These are phyloP conservation scores for Prinia subflava DNA, from an alignment of 2,113 vertebrate species.

Conservation along the genomic window DNA sequence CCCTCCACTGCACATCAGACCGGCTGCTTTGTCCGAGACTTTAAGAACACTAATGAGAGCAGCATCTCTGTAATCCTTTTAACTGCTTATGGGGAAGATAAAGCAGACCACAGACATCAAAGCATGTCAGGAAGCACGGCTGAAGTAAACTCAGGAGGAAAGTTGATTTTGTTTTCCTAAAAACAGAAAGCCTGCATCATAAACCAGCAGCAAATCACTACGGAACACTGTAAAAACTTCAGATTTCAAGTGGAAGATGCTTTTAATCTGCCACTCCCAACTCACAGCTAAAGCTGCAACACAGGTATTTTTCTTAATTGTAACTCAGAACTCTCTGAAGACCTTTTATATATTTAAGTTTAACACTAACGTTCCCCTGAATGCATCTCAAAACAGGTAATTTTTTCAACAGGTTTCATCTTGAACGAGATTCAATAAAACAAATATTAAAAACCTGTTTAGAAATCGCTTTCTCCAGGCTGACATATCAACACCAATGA, in stretches of 20 bases:
- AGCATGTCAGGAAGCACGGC: neutral
- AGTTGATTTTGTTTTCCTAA: neutral
- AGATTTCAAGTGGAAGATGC: neutral
- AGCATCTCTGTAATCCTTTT: neutral
- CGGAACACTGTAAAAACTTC: neutral
- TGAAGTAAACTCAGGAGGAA: neutral
- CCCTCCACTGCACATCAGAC: accelerated
- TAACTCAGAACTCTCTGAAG: neutral
- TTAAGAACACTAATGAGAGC: neutral
- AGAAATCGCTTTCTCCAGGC: neutral
- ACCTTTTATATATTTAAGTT: neutral
- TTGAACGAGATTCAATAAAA: neutral
- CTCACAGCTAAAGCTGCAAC: neutral
- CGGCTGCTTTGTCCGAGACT: neutral
- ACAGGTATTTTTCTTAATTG: neutral
- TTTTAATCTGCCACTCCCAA: neutral
- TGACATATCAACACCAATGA: neutral
- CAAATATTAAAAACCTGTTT: neutral
- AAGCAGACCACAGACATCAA: neutral
- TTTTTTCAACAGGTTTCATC: neutral
- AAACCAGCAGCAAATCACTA: neutral
- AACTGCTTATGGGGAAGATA: neutral
- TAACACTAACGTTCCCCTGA: neutral
- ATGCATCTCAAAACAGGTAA: neutral
- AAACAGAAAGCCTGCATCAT: neutral